A percentile compares a stretch with the other conserved stretches of the same genome.
Conservation (phyloP, 1,140 invertebrate species). For the Eulimnadia texana region DNA sequence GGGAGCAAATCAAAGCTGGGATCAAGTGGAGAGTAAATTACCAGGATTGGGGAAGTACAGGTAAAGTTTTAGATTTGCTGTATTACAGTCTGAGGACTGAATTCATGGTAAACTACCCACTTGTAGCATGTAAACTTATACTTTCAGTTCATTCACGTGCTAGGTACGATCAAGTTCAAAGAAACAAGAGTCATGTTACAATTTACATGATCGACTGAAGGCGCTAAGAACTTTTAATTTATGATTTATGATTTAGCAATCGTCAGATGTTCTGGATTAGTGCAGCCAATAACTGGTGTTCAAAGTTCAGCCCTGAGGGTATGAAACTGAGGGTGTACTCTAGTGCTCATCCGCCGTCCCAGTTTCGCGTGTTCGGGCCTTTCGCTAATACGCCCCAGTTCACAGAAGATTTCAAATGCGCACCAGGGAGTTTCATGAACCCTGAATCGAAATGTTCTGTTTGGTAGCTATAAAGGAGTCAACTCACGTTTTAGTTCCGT, state of each 20-base stretch:
- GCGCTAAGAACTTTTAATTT: too few species aligned
- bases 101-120: too few species aligned
- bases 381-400: conserved; percentile 40
- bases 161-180: too few species aligned
- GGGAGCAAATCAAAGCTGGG: conserved; percentile 60
- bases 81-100: not conserved
- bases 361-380: conserved; percentile 37
- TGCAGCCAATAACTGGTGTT: conserved; percentile 53
- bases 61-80: not conserved
- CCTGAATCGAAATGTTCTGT: conserved; percentile 23
- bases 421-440: conserved; percentile 23
- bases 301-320: conserved; percentile 18
- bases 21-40: conserved; percentile 5
- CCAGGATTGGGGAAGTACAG: conserved; percentile 11
- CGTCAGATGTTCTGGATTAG: conserved; percentile 79
- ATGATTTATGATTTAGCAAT: conserved; percentile 37
- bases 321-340: conserved; percentile 15
- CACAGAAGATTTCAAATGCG: conserved; percentile 36
- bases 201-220: too few species aligned
- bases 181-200: too few species aligned
- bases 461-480: conserved; percentile 24
- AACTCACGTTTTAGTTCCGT: too few species aligned
- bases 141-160: too few species aligned
- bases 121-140: too few species aligned
- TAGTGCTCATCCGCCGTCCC: conserved; percentile 23